Base-by-base conservation (phyloP, 2,113 vertebrate genomes). In the Zonotrichia leucophrys region DNA sequence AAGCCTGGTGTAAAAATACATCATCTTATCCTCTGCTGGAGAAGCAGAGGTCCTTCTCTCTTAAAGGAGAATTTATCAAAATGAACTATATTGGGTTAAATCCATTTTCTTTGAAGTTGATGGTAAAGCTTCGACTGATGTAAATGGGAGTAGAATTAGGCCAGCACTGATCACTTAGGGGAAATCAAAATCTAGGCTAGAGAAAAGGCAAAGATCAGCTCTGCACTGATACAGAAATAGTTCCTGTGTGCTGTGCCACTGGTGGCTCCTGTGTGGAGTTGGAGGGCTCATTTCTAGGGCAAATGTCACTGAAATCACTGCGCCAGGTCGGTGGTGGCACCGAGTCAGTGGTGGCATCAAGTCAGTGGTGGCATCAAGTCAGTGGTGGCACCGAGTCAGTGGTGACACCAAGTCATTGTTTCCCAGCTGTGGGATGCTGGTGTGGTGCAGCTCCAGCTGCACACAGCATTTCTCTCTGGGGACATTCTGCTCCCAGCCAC, bases 101-200 rank as follows among this genome's bases (percentile, higher is more conserved):
- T 87, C 82, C 59, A 58, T 90, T 93, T 92, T 92, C 87, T 94
- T 95, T 94, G 62, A 90, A 94, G 87, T 39, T 39, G 68, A 50
- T 80, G 67, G 93, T 85, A 81, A 90, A 77, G 90, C 72, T 96
- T 92, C 50, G 23, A 14, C 50, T 95, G 84, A 88, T 94, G 78
- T 89, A 92, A 90, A 87, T 90, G 78, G 78, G 78, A 79, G 67
- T 73, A 89, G 79, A 91, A 93, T 87, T 90, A 94, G 94, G 90
- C 75, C 91, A 94, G 13, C 55, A 5, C 84, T 69, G 70, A 91
- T 88, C 82, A 91, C 83, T 88, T 95, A 89, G 64, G 94, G 93
- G 95, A 97, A 94, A 96, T 94, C 16, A 64, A 88, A 94, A 97
- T 96, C 94, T 96, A 96, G 91, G 95, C 88, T 95, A 94, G 85